A percentile compares a stretch with the other conserved stretches of the same genome.
phyloP scores from a whole-genome alignment of 2,113 vertebrate species.

The Psilopogon haemacephalus region DNA sequence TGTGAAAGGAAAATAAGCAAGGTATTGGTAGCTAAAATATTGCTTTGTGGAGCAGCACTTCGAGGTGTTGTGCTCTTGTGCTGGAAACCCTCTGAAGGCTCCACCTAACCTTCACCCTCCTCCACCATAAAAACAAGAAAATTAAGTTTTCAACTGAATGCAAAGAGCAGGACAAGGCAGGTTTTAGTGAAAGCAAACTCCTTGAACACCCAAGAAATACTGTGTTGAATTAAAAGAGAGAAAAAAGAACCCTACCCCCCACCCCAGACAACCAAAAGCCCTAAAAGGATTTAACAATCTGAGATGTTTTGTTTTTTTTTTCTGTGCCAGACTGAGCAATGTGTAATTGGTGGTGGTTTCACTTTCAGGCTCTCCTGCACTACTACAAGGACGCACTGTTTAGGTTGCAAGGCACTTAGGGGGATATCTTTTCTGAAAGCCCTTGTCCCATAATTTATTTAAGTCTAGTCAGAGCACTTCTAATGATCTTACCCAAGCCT shows the following conservation, averaged over 20 bases:
- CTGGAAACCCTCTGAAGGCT: background rate
- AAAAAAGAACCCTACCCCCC: background rate
- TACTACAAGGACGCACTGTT: background rate
- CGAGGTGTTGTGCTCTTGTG: background rate
- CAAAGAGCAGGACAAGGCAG: background rate
- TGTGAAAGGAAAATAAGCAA: background rate
- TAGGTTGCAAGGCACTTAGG: background rate
- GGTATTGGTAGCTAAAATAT: background rate
- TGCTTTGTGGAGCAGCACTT: background rate
- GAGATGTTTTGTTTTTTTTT: background rate
- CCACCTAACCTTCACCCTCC: background rate
- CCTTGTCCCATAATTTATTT: constrained; percentile 22
- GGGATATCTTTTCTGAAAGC: background rate
- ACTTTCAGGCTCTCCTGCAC: background rate
- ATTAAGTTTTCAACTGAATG: background rate
- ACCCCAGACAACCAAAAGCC: background rate
- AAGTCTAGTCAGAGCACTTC: constrained; percentile 15
- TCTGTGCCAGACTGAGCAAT: background rate
- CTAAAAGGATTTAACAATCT: background rate
- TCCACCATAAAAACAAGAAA: background rate
- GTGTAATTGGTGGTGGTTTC: background rate
- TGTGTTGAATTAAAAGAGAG: background rate
- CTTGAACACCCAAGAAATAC: background rate
- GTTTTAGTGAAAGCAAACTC: background rate
- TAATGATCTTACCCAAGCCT: background rate